These are phyloP conservation scores for Ailuropoda melanoleuca DNA, from an alignment of 2,113 vertebrate genomes.

Conservation along the genomic window DNA sequence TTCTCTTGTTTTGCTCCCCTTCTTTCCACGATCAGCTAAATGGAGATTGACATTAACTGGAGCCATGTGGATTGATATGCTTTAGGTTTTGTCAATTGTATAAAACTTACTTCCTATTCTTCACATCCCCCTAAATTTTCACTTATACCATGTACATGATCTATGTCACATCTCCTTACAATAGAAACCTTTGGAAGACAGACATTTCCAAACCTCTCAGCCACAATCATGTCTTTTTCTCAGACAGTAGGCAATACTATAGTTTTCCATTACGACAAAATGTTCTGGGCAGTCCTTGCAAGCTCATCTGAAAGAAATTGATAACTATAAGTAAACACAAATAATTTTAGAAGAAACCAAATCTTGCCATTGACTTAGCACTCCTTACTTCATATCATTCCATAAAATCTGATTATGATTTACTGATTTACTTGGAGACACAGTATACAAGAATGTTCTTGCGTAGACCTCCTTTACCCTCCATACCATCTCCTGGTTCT, in stretches of 20 bases:
- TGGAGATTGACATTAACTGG: background rate
- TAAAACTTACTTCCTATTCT: background rate
- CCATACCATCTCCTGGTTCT: background rate
- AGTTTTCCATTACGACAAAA: slow-evolving; percentile 2
- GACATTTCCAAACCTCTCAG: background rate
- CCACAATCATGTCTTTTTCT: background rate
- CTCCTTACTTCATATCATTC: background rate
- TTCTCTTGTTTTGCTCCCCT: background rate
- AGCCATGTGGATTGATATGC: background rate
- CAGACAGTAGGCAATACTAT: background rate
- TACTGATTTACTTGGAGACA: background rate
- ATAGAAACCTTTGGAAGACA: slow-evolving; percentile 12
- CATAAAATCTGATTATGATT: background rate
- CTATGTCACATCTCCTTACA: background rate
- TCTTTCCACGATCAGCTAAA: background rate
- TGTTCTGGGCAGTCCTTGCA: background rate
- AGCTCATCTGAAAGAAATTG: slow-evolving; percentile 6
- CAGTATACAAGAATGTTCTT: background rate
- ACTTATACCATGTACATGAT: background rate
- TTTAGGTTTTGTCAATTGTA: background rate
- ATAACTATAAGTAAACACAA: background rate
- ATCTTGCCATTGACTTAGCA: background rate
- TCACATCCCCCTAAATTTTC: background rate
- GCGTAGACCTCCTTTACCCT: background rate
- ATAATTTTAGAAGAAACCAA: background rate